Evolutionary conservation across 1,140 invertebrate genomes (phyloP), one percentile per base, ranked within the genome.

Genomic region (Drosophila dunni): DNA sequence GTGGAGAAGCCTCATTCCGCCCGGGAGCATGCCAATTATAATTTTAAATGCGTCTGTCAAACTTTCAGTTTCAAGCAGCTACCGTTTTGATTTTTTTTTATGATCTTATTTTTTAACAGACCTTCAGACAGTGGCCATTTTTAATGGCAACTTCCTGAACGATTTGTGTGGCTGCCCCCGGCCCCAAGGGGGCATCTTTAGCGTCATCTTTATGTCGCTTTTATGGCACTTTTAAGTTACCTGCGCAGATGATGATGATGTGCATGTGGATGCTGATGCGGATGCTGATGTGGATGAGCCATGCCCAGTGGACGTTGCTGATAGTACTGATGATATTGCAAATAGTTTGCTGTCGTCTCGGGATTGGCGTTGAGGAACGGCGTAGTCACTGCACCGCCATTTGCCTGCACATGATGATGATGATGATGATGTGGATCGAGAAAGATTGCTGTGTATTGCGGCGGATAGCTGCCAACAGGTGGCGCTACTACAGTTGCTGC

Each of bases 391-490:
- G 79, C 24, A 29, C 79, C 20, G 75, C 62, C 62, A 44, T 57
- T 81, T 60, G 51, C 77, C 67, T 67, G 57, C 38, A 72, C 68
- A 77, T 78, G 46, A 89, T 10, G 75, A 61, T 72, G 75, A 48
- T 80, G 73, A 64, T 70, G 58, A 20, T 60, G 60, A 65, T 70
- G 72, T 0, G 54, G 65, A 66, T 90, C 86, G 17, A 85, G 29
- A 56, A 83, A 91, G 50, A 91, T 89, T 44, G 90, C 74, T 3
- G 86, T 77, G 36, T 91, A 91, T 15, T 91, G 90, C 2, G 90
- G 86, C 57, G 79, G 88, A 44, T 76, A 81, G 66, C 36, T 75
- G 50, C 61, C 72, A 69, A 78, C 73, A 60, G 78, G 75, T 69
- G 78, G 62, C 42, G 71, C 69, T 13, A 46, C 67, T n/a, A 13